Conservation (phyloP, 2,888 invertebrate genomes). For the Cybosia mesomella region DNA sequence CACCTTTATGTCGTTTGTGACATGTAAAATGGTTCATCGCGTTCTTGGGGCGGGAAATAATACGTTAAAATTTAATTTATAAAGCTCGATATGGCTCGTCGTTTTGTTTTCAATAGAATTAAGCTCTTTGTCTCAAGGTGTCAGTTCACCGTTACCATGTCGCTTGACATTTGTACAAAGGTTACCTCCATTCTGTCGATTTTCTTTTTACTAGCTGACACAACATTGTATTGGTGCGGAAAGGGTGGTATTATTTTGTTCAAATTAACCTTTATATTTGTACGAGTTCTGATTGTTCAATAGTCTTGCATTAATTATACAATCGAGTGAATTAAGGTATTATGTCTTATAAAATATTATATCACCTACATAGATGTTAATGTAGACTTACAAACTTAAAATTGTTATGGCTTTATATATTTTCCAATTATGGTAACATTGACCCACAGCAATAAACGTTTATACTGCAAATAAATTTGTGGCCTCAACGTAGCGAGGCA, state of each 20-base stretch:
- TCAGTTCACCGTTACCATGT: conserved; percentile 73
- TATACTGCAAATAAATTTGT: conserved; percentile 52
- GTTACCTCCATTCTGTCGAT: conserved; percentile 78
- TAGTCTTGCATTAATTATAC: conserved; percentile 28
- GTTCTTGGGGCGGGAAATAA: conserved; percentile 54
- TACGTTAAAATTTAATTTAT: conserved; percentile 58
- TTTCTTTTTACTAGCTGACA: conserved; percentile 81
- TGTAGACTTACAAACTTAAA: conserved; percentile 19
- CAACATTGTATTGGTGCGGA: conserved; percentile 73
- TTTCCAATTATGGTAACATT: conserved; percentile 47
- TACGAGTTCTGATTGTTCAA: conserved; percentile 38
- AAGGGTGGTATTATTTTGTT: conserved; percentile 78
- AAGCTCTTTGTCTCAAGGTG: conserved; percentile 85
- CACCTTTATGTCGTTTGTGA: conserved; percentile 70
- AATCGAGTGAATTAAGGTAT: conserved; percentile 18
- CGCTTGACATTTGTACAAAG: conserved; percentile 85
- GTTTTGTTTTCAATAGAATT: conserved; percentile 68
- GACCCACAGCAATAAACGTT: conserved; percentile 46
- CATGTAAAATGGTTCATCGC: conserved; percentile 61
- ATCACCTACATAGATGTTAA: conserved; percentile 32
- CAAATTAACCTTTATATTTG: conserved; percentile 74
- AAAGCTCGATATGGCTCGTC: conserved; percentile 68
- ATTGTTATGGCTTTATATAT: conserved; percentile 35
- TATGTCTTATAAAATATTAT: neutral
- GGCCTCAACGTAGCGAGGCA: conserved; percentile 53